These are phyloP conservation scores for Xestobium rufovillosum DNA, from an alignment of 2,888 invertebrate genomes.

Conservation along the genomic window DNA sequence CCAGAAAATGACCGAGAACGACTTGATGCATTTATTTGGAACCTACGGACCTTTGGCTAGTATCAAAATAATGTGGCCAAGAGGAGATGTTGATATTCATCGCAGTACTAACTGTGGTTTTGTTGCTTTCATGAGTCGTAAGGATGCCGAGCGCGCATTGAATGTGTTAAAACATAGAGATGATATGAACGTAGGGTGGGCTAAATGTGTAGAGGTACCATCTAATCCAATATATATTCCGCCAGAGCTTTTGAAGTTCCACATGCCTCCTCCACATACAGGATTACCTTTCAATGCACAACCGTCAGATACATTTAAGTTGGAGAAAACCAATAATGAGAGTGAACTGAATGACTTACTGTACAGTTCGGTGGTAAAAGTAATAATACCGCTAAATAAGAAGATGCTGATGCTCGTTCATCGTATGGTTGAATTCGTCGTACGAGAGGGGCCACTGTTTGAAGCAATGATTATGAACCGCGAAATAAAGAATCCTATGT, in stretches of 20 bases:
- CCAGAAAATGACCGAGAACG: constrained; percentile 89
- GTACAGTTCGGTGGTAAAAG: constrained; percentile 85
- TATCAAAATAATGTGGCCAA: constrained; percentile 99
- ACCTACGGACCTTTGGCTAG: constrained; percentile 95
- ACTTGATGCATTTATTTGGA: constrained; percentile 94
- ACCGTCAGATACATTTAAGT: constrained; percentile 45
- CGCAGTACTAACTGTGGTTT: constrained; percentile 94
- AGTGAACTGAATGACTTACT: constrained; percentile 53
- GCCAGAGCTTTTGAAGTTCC: constrained; percentile 66
- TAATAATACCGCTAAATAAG: constrained; percentile 52
- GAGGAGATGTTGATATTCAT: constrained; percentile 91
- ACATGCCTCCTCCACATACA: constrained; percentile 80
- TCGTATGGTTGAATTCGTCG: constrained; percentile 97
- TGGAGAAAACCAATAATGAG: constrained; percentile 24
- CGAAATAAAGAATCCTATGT: constrained; percentile 91
- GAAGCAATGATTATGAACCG: constrained; percentile 98
- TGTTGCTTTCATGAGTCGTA: constrained; percentile 98
- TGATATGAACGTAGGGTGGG: constrained; percentile 95
- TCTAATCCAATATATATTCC: constrained; percentile 95
- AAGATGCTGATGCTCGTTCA: constrained; percentile 85
- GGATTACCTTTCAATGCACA: constrained; percentile 99
- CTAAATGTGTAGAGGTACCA: constrained; percentile 92
- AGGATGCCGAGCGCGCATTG: constrained; percentile 88
- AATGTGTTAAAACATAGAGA: constrained; percentile 78
- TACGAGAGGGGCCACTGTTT: constrained; percentile 97